phyloP scores from a whole-genome alignment of 2,113 vertebrate genomes.

The Octodon degus region DNA sequence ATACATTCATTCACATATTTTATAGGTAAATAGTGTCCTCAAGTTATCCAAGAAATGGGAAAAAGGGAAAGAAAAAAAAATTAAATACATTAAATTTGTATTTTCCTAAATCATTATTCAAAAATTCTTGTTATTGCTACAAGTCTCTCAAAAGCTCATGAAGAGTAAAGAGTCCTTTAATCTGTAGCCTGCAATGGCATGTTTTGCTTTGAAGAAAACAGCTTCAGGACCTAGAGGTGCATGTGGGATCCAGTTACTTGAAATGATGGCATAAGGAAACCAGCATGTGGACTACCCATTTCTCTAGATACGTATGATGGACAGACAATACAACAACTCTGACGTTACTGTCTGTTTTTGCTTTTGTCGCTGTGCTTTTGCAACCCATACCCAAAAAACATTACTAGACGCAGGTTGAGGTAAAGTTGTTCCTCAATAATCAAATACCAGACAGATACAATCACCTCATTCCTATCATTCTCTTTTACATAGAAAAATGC shows the following conservation, averaged over 20 bases:
- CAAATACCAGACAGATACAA: neutral
- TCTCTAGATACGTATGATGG: neutral
- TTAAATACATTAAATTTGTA: neutral
- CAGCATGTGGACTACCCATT: neutral
- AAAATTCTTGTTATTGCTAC: neutral
- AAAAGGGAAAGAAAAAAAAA: conserved; percentile 1
- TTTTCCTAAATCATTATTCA: conserved; percentile 20
- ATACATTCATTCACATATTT: neutral
- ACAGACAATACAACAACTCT: conserved; percentile 47
- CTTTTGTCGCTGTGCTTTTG: too few species aligned
- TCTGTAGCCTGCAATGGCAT: neutral
- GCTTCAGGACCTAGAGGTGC: neutral
- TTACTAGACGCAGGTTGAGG: conserved; percentile 47
- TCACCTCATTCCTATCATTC: conserved; percentile 16
- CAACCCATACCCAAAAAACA: too few species aligned
- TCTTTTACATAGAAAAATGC: conserved; percentile 30
- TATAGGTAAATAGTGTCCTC: neutral
- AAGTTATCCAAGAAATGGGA: neutral
- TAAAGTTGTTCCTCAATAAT: conserved; percentile 34
- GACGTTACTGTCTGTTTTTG: neutral
- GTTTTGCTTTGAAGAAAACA: neutral
- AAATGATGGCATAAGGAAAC: neutral
- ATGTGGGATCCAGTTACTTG: neutral
- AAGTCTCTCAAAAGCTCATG: neutral
- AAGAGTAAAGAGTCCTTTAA: neutral